Base-by-base conservation (phyloP, 1,140 invertebrate species). In the Drosophila gunungcola region DNA sequence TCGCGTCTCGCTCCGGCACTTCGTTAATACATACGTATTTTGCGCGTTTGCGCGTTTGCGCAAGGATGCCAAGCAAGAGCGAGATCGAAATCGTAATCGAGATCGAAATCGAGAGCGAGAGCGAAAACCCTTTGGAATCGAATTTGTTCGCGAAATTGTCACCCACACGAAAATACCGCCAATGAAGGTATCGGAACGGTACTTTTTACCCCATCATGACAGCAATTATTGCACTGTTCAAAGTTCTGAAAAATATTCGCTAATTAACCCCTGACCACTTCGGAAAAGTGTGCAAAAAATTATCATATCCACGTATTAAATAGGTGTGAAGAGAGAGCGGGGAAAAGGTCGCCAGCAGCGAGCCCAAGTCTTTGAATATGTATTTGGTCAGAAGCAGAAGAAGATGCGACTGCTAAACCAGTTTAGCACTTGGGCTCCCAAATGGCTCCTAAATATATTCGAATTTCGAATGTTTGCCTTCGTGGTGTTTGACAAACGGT, bases 161-260 rank as follows among this genome's bases (percentile, higher is more conserved):
- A 86, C 83, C 83, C 54, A 85, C 85, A 42, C 46, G 55, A 78
- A 72, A 82, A 60, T 75, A 57, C 42, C 29, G 58, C 29, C 60
- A 52, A 65, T 65, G 60, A 21, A 39, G 45, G 43, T 39, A 61
- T 39, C 62, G 52, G 2, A 42, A 11, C 41, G 73, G 55, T n/a
- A 32, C 16, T 70, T 70, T 56, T 68, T 4, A n/a, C 52, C 16
- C 12, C 57, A 21, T 27, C 57, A 16, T 13, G 7, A 16, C 32
- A 4, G 10, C 34, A 54, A 43, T 74, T 69, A 74, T 75, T 42
- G 53, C 68, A 70, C 48, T 25, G 83, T 60, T 36, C 83, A 86
- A 86, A 83, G 83, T 83, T 73, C 83, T 10, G 3, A n/a, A 43
- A 34, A 49, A 81, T 52, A 63, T 42, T 60, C 69, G 55, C 62